Base-by-base conservation (phyloP, 2,888 invertebrate species). In the Scrobipalpa atriplicella region DNA sequence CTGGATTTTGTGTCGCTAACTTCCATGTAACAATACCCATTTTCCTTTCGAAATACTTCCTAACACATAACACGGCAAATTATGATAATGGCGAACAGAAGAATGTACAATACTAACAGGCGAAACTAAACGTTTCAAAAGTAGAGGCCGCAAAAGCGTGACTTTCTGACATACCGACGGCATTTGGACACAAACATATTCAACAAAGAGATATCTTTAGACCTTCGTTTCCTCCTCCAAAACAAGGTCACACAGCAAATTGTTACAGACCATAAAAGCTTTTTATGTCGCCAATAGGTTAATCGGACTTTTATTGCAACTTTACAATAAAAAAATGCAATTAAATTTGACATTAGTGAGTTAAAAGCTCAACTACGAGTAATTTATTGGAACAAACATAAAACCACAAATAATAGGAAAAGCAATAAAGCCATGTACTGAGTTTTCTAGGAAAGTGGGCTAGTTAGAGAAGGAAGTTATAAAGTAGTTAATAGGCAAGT, bases 91-190 rank as follows among this genome's bases (percentile, higher is more conserved):
- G 70, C 71, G 72, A 66, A 47, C 16, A 6, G 36, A 41, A 54
- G 21, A 66, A 41, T 62, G 18, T 63, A 39, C 36, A 63, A 56
- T 19, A 62, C 66, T 65, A 56, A 51, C 64, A 68, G 62, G 64
- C 43, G 58, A 56, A 58, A 68, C 67, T 65, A 65, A 67, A 68
- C 65, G 66, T 62, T 61, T 62, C 66, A 67, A 66, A 66, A 67
- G 70, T 69, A 68, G 67, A 67, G 66, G 67, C 72, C 69, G 72
- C 76, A 74, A 76, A 76, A 80, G 72, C 79, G 81, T 79, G 84
- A 84, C 84, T 83, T 72, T 78, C 76, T 83, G 82, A 80, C 84
- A 83, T 83, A 83, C 82, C 58, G 83, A 78, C 84, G 84, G 78
- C 82, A 86, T 86, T 86, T 85, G 76, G 80, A 78, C 75, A 79